Evolutionary conservation across 2,113 vertebrate species (phyloP).

Genomic region (Hirundichthys speculiger): DNA sequence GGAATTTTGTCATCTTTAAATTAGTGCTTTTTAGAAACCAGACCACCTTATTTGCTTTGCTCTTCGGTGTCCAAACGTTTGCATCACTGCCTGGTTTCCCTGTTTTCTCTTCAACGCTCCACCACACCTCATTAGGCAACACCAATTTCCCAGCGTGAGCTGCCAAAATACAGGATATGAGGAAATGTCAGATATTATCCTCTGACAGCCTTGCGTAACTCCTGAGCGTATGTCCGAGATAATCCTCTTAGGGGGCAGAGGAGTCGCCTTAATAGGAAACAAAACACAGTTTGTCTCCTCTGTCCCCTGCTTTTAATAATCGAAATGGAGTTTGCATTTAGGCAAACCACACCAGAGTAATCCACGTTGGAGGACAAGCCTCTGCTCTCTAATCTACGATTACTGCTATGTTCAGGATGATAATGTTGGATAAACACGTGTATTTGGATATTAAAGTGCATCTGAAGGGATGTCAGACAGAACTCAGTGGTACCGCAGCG

Average conservation of each 20-base stretch:
- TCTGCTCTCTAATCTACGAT: slow-evolving; percentile 45
- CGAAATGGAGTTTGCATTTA: slow-evolving; percentile 60
- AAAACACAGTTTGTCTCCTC: slow-evolving; percentile 62
- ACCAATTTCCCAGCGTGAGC: slow-evolving; percentile 20
- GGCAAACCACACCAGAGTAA: slow-evolving; percentile 47
- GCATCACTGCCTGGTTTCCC: not conserved
- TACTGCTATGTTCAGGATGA: slow-evolving; percentile 41
- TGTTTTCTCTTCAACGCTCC: not conserved
- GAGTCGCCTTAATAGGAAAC: slow-evolving; percentile 59
- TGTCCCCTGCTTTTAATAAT: slow-evolving; percentile 70
- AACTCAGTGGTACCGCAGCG: not conserved
- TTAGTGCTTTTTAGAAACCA: too few species aligned
- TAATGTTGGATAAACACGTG: slow-evolving; percentile 32
- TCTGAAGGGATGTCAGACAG: slow-evolving; percentile 11
- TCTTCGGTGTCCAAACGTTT: not conserved
- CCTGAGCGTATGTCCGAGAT: slow-evolving; percentile 55
- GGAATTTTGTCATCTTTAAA: too few species aligned
- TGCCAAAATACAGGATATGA: slow-evolving; percentile 63
- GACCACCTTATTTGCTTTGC: not conserved
- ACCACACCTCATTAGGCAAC: slow-evolving; percentile 11
- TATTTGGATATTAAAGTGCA: slow-evolving; percentile 40
- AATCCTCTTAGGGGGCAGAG: slow-evolving; percentile 71
- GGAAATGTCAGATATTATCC: slow-evolving; percentile 71
- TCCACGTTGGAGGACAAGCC: slow-evolving; percentile 59
- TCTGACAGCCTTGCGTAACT: slow-evolving; percentile 67